Percentiles rank a stretch among this genome's conserved stretches.
phyloP scores from a whole-genome alignment of 2,888 invertebrate species.

The Eurytoma adleriae region DNA sequence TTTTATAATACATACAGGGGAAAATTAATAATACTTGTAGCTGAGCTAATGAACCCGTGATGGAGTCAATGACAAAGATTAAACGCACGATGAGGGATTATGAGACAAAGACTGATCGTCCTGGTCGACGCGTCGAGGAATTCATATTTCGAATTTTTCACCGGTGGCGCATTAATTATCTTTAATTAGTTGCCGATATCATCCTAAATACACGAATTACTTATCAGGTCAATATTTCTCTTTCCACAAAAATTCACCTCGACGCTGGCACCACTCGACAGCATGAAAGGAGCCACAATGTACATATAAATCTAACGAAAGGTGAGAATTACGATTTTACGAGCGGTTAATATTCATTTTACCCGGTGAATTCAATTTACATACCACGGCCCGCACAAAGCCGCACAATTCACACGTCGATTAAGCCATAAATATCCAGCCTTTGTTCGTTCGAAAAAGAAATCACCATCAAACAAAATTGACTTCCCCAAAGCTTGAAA shows the following conservation, averaged over 20 bases:
- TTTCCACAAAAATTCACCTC: background rate
- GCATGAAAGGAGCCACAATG: background rate
- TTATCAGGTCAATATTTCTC: background rate
- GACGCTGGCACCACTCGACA: background rate
- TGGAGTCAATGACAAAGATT: slow-evolving; percentile 28
- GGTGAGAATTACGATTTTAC: too few relatives aligned
- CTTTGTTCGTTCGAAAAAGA: too few relatives aligned
- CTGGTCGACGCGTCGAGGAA: background rate
- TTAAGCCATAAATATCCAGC: too few relatives aligned
- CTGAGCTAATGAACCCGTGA: slow-evolving; percentile 14
- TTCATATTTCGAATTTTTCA: background rate
- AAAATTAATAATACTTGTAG: background rate
- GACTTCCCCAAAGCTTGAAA: too few relatives aligned
- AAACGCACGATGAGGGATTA: slow-evolving; percentile 23
- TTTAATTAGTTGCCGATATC: slow-evolving; percentile 25
- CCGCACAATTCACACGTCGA: too few relatives aligned
- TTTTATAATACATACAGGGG: too few relatives aligned
- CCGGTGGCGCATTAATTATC: slow-evolving; percentile 11
- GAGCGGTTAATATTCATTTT: too few relatives aligned
- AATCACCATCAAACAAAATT: too few relatives aligned
- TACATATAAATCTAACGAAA: too few relatives aligned
- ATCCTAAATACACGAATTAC: background rate
- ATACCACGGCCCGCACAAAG: too few relatives aligned
- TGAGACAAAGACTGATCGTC: slow-evolving; percentile 32
- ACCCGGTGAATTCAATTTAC: too few relatives aligned